These are phyloP conservation scores for Lateolabrax maculatus DNA, from an alignment of 2,797 vertebrate genomes.

Conservation along the genomic window DNA sequence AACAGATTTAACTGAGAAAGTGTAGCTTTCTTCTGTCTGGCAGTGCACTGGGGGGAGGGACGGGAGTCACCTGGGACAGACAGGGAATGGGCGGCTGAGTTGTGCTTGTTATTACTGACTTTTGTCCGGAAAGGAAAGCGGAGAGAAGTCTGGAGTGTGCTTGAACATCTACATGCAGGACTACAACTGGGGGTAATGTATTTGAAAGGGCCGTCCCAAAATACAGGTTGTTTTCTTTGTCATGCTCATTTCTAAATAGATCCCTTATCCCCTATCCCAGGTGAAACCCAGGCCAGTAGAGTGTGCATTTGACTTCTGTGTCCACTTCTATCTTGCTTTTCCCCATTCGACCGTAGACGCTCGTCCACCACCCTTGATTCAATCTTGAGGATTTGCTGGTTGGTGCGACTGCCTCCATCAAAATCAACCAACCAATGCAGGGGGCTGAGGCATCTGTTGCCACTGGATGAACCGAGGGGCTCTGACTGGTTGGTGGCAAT, in stretches of 20 bases:
- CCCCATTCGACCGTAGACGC: background rate
- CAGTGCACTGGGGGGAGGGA: conserved; percentile 65
- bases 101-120: conserved; percentile 82
- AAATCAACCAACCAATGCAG: conserved; percentile 41
- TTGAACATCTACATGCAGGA: conserved; percentile 83
- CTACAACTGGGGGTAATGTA: conserved; percentile 64
- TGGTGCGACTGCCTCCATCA: conserved; percentile 54
- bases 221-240: conserved; percentile 50
- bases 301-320: conserved; percentile 51
- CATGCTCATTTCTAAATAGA: conserved; percentile 70
- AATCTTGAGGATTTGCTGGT: conserved; percentile 49
- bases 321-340: conserved; percentile 44
- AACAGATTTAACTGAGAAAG: conserved; percentile 52
- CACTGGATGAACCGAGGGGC: conserved; percentile 43
- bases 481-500: conserved; percentile 74
- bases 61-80: conserved; percentile 32
- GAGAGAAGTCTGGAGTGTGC: conserved; percentile 73
- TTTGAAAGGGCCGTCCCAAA: conserved; percentile 59
- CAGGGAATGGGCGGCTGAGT: conserved; percentile 59
- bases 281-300: conserved; percentile 53
- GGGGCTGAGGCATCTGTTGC: conserved; percentile 38
- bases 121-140: conserved; percentile 53
- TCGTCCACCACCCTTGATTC: conserved; percentile 33
- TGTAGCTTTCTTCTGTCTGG: conserved; percentile 74
- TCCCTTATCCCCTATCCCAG: conserved; percentile 42